phyloP scores from a whole-genome alignment of 2,888 invertebrate species.

The Lypha dubia region DNA sequence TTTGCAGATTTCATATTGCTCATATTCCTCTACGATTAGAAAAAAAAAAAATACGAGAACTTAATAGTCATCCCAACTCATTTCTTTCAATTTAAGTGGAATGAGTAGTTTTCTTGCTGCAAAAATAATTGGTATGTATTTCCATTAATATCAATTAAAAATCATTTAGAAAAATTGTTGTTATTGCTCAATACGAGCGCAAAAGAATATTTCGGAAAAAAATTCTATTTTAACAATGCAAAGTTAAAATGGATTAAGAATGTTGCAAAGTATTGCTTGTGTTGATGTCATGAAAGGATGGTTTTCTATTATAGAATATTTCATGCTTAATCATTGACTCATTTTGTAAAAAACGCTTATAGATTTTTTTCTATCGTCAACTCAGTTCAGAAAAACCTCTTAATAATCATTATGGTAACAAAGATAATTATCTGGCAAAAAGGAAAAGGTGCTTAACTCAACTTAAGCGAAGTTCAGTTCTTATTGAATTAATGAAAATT shows the following conservation, averaged over 20 bases:
- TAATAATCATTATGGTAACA: conserved; percentile 33
- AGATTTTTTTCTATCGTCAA: conserved; percentile 13
- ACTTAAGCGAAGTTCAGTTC: too few relatives aligned
- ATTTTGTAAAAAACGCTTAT: conserved; percentile 15
- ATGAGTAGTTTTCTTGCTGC: conserved; percentile 31
- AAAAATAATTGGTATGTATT: conserved; percentile 50
- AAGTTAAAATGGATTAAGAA: conserved; percentile 46
- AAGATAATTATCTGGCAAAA: not conserved
- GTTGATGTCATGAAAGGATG: conserved; percentile 34
- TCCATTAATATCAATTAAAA: conserved; percentile 71
- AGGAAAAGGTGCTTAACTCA: too few relatives aligned
- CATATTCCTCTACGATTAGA: too few relatives aligned
- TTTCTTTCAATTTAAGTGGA: conserved; percentile 1
- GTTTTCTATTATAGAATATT: conserved; percentile 55
- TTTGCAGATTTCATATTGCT: conserved; percentile 25
- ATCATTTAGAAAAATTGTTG: conserved; percentile 57
- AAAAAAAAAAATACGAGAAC: conserved; percentile 1
- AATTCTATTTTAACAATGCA: conserved; percentile 21
- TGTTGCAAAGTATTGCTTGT: conserved; percentile 17
- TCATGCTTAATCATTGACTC: conserved; percentile 51
- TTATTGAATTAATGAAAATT: too few relatives aligned
- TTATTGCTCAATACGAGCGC: conserved; percentile 29
- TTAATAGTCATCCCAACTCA: not conserved
- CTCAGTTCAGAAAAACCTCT: too few relatives aligned
- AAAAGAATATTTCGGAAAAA: conserved; percentile 27